phyloP scores from a whole-genome alignment of 2,797 vertebrate species.

The Sebastes kiyomatsui region DNA sequence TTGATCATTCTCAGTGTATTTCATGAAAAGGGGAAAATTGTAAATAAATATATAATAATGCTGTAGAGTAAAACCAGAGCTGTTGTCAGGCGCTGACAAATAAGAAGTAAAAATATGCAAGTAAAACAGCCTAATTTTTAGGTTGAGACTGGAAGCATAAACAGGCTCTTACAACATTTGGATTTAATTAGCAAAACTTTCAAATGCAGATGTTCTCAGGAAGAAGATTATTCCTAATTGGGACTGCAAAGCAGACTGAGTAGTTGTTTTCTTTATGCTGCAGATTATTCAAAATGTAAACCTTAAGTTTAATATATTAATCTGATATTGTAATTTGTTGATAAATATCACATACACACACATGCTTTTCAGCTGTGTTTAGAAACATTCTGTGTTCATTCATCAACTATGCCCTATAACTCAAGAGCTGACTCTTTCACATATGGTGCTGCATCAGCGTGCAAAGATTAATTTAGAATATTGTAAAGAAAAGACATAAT shows the following conservation, averaged over 20 bases:
- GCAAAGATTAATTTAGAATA: slow-evolving; percentile 24
- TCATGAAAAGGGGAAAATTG: not conserved
- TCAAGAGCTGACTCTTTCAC: slow-evolving; percentile 38
- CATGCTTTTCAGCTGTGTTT: not conserved
- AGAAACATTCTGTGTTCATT: slow-evolving; percentile 15
- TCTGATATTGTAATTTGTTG: slow-evolving; percentile 1
- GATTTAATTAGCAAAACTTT: slow-evolving; percentile 46
- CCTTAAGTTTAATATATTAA: not conserved
- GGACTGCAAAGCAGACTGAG: not conserved
- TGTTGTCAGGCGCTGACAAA: slow-evolving; percentile 10
- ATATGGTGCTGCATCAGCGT: slow-evolving; percentile 41
- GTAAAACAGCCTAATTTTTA: slow-evolving; percentile 13
- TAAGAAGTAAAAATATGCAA: slow-evolving; percentile 1
- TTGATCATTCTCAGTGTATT: not conserved
- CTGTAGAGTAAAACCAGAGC: not conserved
- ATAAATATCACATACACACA: not conserved
- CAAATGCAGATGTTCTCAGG: slow-evolving; percentile 5
- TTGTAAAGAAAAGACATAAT: slow-evolving; percentile 33
- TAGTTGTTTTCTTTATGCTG: not conserved
- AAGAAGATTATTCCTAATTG: slow-evolving; percentile 27
- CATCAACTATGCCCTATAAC: slow-evolving; percentile 25
- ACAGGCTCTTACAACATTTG: slow-evolving; percentile 28
- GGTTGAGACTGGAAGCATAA: slow-evolving; percentile 20
- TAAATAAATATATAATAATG: not conserved
- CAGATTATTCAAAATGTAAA: slow-evolving; percentile 8